A percentile compares a stretch with the other conserved stretches of the same genome.
Conservation (phyloP, 37 sponge, comb jelly and placozoan genomes). For the Trichoplax adhaerens region DNA sequence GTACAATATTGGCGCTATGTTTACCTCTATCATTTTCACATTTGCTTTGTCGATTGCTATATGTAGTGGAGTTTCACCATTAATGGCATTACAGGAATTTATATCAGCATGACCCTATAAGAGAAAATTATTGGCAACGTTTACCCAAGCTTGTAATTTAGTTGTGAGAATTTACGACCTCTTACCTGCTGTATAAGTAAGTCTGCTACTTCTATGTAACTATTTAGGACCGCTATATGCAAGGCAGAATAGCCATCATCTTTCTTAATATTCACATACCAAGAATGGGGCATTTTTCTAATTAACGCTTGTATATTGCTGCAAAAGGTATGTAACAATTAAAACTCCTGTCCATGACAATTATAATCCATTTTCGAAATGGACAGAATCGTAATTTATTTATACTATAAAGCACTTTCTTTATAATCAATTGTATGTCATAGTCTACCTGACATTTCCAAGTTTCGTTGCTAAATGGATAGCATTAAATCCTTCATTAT, state of each 20-base stretch:
- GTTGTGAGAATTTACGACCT: not conserved
- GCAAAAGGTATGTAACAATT: not conserved
- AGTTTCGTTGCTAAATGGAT: constrained; percentile 70
- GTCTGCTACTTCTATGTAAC: constrained; percentile 75
- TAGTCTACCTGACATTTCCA: constrained; percentile 29
- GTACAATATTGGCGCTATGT: not conserved
- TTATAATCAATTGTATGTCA: no score
- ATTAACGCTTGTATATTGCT: constrained; percentile 22
- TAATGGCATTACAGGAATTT: constrained; percentile 29
- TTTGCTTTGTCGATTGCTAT: constrained; percentile 70
- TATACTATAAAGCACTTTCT: no score
- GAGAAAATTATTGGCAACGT: not conserved
- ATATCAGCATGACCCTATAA: constrained; percentile 36
- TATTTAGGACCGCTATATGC: constrained; percentile 80
- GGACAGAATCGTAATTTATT: no score
- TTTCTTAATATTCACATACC: constrained; percentile 50
- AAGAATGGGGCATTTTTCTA: not conserved
- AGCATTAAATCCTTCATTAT: constrained; percentile 70
- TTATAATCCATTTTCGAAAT: no score
- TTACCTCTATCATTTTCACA: constrained; percentile 55
- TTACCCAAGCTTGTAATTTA: not conserved
- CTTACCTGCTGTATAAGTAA: constrained; percentile 47
- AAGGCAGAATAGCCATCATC: constrained; percentile 86
- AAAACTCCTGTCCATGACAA: no score
- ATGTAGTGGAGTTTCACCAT: constrained; percentile 47